Percentiles rank a stretch among this genome's conserved stretches.
Evolutionary conservation across 2,888 invertebrate species (phyloP).

Genomic region (Sussaba pulchella): DNA sequence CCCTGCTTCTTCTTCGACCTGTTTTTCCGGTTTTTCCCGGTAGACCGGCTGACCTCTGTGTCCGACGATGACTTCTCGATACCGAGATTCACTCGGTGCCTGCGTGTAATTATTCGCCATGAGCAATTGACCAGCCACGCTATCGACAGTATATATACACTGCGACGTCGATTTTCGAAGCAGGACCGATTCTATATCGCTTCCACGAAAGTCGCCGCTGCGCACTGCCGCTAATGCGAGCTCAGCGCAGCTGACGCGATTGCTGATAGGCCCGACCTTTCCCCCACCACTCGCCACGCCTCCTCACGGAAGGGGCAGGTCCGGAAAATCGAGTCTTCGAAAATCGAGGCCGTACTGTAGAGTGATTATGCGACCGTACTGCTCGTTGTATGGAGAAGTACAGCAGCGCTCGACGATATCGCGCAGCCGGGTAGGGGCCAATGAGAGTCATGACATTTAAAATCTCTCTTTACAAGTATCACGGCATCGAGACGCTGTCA

Average conservation of each 20-base stretch:
- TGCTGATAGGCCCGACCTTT: constrained; percentile 43
- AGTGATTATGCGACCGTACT: too few relatives aligned
- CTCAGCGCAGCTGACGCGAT: constrained; percentile 42
- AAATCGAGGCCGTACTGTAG: too few relatives aligned
- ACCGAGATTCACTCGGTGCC: constrained; percentile 72
- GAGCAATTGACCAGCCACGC: background rate
- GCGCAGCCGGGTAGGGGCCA: too few relatives aligned
- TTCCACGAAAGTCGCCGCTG: constrained; percentile 8
- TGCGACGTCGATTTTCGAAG: background rate
- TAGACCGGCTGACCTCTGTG: constrained; percentile 80
- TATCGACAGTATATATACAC: background rate
- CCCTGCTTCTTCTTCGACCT: constrained; percentile 69
- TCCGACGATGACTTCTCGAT: constrained; percentile 81
- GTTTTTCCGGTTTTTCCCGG: constrained; percentile 67
- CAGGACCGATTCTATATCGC: background rate
- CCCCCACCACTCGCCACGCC: constrained; percentile 13
- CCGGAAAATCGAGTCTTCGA: too few relatives aligned
- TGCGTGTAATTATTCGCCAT: constrained; percentile 43
- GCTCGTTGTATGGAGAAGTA: too few relatives aligned
- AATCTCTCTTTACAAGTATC: too few relatives aligned
- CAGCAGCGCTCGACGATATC: too few relatives aligned
- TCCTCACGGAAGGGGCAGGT: too few relatives aligned
- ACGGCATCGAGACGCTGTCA: too few relatives aligned
- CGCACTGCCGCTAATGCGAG: constrained; percentile 21
- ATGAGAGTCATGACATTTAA: too few relatives aligned